phyloP scores from a whole-genome alignment of 2,888 invertebrate species.

The Sinelater perroti region DNA sequence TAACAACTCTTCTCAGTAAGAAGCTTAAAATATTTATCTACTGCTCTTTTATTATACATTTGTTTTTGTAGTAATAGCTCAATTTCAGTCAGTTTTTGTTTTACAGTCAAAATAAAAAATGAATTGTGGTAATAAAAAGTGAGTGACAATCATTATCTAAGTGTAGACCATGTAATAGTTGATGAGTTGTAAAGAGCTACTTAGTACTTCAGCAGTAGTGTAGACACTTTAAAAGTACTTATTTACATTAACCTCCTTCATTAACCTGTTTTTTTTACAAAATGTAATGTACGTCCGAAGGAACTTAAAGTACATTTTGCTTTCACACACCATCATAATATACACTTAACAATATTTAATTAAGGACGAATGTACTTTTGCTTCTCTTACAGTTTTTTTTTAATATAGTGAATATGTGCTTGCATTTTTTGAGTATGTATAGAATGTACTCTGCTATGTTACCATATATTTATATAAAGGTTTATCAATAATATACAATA shows the following conservation, averaged over 20 bases:
- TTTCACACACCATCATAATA: no score
- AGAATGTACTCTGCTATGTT: no score
- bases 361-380: conserved; percentile 4
- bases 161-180: no score
- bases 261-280: conserved; percentile 3
- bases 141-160: no score
- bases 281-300: background rate
- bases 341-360: conserved; percentile 16
- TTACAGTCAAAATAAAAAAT: background rate
- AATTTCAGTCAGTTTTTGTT: no score
- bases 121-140: conserved; percentile 28
- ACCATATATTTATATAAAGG: no score
- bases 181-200: background rate
- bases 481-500: no score
- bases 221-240: conserved; percentile 15
- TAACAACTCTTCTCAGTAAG: no score
- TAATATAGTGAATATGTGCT: conserved; percentile 10
- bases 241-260: conserved; percentile 7
- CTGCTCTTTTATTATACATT: no score
- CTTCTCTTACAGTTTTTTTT: conserved; percentile 6
- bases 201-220: background rate
- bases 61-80: no score
- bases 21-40: no score
- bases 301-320: conserved; percentile 1
- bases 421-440: no score